A percentile compares a stretch with the other conserved stretches of the same genome.
Conservation (phyloP, 1,140 invertebrate genomes). For the Platorchestia sp. region DNA sequence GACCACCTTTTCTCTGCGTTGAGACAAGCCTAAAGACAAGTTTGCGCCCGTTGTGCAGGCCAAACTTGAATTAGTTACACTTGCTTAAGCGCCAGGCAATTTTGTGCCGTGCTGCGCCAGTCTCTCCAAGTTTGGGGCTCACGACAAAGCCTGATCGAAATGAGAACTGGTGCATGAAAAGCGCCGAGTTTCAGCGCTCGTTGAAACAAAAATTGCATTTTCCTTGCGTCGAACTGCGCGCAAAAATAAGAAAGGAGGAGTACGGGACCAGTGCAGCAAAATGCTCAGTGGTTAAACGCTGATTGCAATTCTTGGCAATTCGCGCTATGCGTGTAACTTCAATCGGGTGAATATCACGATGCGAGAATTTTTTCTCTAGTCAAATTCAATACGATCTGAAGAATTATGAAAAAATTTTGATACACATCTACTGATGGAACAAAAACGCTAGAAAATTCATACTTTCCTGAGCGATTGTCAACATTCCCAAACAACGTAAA, state of each 20-base stretch:
- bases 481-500: neutral
- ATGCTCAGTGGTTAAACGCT: neutral
- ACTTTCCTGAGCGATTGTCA: neutral
- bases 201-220: slow-evolving; percentile 30
- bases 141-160: slow-evolving; percentile 37
- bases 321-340: neutral
- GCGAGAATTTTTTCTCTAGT: neutral
- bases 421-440: neutral
- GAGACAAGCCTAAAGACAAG: neutral
- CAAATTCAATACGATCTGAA: neutral
- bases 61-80: slow-evolving; percentile 26
- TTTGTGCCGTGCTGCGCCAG: slow-evolving; percentile 17
- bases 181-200: slow-evolving; percentile 1
- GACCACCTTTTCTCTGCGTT: neutral
- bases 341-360: neutral
- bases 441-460: neutral
- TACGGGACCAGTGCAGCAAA: neutral
- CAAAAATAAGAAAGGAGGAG: neutral
- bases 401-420: neutral
- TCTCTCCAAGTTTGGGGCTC: slow-evolving; percentile 25
- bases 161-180: slow-evolving; percentile 54
- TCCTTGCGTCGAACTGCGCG: neutral
- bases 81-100: slow-evolving; percentile 32
- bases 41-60: neutral
- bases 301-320: neutral